A percentile compares a stretch with the other conserved stretches of the same genome.
Evolutionary conservation across 1,140 invertebrate genomes (phyloP).

Genomic region (Dysdera silvatica): DNA sequence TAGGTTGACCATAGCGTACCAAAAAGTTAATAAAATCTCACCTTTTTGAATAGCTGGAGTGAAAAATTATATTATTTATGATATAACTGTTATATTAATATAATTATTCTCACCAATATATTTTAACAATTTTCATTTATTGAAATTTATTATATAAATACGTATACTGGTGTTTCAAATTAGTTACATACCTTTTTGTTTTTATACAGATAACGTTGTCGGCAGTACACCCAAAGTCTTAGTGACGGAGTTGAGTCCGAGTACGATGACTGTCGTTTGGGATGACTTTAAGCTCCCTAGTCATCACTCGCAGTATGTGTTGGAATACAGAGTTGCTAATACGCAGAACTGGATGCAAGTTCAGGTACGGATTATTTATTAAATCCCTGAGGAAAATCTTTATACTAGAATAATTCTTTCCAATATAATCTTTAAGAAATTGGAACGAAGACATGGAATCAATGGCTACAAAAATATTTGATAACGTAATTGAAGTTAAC

Average conservation of each 20-base stretch:
- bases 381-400: neutral
- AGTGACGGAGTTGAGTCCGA: slow-evolving; percentile 36
- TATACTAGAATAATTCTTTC: neutral
- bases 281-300: slow-evolving; percentile 41
- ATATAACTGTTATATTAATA: neutral
- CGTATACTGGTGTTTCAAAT: neutral
- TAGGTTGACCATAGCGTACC: too few relatives aligned
- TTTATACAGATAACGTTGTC: slow-evolving; percentile 12
- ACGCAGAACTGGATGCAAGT: slow-evolving; percentile 28
- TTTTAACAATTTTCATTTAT: neutral
- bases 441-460: neutral
- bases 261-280: slow-evolving; percentile 40
- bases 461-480: too few relatives aligned
- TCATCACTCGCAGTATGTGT: slow-evolving; percentile 35
- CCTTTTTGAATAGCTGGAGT: too few relatives aligned
- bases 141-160: slow-evolving; percentile 2
- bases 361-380: slow-evolving; percentile 17
- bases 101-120: neutral
- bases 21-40: too few relatives aligned
- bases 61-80: too few relatives aligned
- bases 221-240: slow-evolving; percentile 38
- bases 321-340: slow-evolving; percentile 27
- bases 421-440: neutral
- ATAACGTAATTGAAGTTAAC: neutral
- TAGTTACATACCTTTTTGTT: neutral